These are phyloP conservation scores for Formica aserva DNA, from an alignment of 2,888 invertebrate genomes.

Conservation along the genomic window DNA sequence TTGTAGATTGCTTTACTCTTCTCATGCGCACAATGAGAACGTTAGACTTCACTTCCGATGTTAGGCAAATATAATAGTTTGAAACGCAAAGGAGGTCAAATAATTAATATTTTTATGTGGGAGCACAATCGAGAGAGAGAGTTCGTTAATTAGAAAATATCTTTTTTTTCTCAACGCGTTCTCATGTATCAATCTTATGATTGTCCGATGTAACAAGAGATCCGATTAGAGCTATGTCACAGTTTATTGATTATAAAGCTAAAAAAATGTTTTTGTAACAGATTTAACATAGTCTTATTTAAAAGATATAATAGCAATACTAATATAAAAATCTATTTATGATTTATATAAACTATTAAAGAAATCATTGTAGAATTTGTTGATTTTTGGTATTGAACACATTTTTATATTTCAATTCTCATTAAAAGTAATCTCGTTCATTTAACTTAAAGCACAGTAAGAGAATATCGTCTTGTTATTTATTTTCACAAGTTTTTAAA, in stretches of 20 bases:
- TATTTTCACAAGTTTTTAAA: not conserved
- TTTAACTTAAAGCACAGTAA: not conserved
- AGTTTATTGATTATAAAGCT: not conserved
- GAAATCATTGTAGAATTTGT: not conserved
- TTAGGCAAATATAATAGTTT: slow-evolving; percentile 5
- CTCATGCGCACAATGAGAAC: not conserved
- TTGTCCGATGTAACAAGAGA: not conserved
- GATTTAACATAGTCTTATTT: not conserved
- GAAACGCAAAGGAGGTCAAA: not conserved
- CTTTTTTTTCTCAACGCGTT: not conserved
- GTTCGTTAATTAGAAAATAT: not conserved
- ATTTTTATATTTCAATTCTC: not conserved
- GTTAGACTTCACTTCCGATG: not conserved
- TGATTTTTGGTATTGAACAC: not conserved
- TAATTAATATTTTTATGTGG: slow-evolving; percentile 6
- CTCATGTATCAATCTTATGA: not conserved
- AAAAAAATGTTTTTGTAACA: not conserved
- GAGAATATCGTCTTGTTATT: not conserved
- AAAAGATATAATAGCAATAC: not conserved
- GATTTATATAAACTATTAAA: not conserved
- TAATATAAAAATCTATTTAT: not conserved
- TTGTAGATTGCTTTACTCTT: not conserved
- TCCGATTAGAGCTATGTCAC: not conserved
- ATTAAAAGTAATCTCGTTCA: not conserved
- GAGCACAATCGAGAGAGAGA: not conserved